Evolutionary conservation across 2,888 invertebrate species (phyloP).

Genomic region (Oxycera nigricornis): DNA sequence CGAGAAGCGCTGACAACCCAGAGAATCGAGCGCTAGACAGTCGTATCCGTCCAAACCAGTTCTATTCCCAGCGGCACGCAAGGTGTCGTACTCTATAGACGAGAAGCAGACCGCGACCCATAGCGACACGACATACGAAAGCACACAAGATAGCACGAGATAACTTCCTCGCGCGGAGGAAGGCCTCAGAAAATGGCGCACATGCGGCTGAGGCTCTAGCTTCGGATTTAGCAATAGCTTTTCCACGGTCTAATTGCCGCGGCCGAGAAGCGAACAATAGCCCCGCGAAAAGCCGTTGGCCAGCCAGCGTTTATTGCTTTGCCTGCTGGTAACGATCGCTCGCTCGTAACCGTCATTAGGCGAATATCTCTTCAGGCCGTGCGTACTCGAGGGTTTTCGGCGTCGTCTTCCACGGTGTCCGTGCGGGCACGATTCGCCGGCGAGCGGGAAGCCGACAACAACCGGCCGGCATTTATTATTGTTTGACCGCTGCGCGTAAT

Average conservation of each 20-base stretch:
- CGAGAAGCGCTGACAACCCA: too few relatives aligned
- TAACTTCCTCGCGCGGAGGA: background rate
- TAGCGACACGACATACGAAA: background rate
- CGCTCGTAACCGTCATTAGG: background rate
- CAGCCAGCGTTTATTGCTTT: background rate
- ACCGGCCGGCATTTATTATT: conserved; percentile 40
- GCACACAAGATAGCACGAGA: background rate
- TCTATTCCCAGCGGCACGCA: background rate
- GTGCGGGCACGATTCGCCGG: background rate
- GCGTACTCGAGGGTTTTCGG: background rate
- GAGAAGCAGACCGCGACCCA: background rate
- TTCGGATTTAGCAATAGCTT: too few relatives aligned
- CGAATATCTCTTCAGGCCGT: background rate
- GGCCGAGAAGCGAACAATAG: background rate
- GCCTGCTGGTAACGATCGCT: background rate
- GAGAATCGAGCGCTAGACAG: too few relatives aligned
- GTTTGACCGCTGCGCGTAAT: background rate
- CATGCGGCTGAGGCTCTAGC: too few relatives aligned
- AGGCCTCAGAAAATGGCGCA: background rate
- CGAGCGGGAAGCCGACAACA: conserved; percentile 8
- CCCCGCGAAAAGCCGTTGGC: background rate
- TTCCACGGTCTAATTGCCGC: background rate
- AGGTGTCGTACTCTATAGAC: background rate
- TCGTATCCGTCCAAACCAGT: background rate
- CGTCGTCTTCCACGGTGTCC: conserved; percentile 1